A percentile compares a stretch with the other conserved stretches of the same genome.
These are phyloP conservation scores for Astyanax mexicanus DNA, from an alignment of 2,797 vertebrate species.

Conservation along the genomic window DNA sequence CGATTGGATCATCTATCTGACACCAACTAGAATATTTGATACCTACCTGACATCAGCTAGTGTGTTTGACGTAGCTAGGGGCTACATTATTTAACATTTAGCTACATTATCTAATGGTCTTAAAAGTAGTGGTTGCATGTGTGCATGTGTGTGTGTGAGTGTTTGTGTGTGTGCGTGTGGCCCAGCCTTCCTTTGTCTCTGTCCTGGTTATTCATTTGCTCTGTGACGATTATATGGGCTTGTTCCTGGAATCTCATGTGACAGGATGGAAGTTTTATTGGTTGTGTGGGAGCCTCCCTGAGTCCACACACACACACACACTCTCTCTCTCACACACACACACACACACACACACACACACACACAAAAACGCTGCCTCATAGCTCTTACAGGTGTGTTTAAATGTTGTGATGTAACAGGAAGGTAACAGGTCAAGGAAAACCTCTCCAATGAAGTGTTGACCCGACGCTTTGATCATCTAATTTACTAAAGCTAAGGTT, in stretches of 20 bases:
- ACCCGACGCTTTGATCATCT: background rate
- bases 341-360: background rate
- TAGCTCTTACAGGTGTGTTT: background rate
- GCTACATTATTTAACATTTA: too few species aligned
- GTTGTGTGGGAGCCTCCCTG: background rate
- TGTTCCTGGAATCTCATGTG: conserved; percentile 27
- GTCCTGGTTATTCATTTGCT: conserved; percentile 32
- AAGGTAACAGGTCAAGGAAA: conserved; percentile 1
- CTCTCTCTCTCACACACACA: too few species aligned
- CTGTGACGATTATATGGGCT: background rate
- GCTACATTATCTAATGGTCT: too few species aligned
- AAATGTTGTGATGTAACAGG: background rate
- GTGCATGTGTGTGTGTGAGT: background rate
- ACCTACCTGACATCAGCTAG: too few species aligned
- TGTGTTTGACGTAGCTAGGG: too few species aligned
- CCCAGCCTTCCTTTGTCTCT: conserved; percentile 24
- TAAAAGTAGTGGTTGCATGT: background rate
- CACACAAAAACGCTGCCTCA: conserved; percentile 13
- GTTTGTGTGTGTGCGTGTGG: background rate
- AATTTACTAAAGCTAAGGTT: too few species aligned
- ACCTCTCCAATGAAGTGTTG: background rate
- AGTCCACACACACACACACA: background rate
- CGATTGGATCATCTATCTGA: too few species aligned
- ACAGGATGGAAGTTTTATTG: background rate
- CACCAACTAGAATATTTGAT: too few species aligned